Base-by-base conservation (phyloP, 2,113 vertebrate genomes). In the Ictalurus furcatus region DNA sequence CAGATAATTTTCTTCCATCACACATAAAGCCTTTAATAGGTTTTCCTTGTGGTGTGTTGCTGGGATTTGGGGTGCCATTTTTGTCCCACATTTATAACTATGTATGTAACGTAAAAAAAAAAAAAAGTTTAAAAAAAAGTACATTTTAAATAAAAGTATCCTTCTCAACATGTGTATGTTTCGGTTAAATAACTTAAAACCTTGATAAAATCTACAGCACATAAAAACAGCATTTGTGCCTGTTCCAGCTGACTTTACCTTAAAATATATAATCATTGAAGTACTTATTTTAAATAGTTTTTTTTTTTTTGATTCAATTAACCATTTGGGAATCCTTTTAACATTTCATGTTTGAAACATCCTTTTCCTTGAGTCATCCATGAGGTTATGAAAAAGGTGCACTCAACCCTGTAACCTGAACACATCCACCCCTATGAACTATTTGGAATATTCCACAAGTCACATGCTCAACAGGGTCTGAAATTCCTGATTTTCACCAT, bases 1-100 rank as follows among this genome's bases (percentile, higher is more conserved):
- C 44, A 67, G 28, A 69, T 52, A 82, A 89, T 85, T 91, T 78
- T 85, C 58, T 84, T 67, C 63, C 67, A 88, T 86, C 65, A 88
- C 79, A 59, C 73, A 83, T 86, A 85, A 89, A 89, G 48, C 63
- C 85, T 90, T 89, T 90, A 81, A 88, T 88, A 87, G 86, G 82
- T 89, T 91, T 89, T 65, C 85, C 44, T 4, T 88, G 14, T 40
- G 63, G 78, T 37, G 30, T 54, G 8, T n/a, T 83, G 34, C 11
- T 61, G 21, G 63, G 37, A 84, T 63, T 84, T 28, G 37, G 12
- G 34, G 34, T 44, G 34, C 30, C 17, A 25, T 83, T 40, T 61
- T 40, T 40, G 16, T 78, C 40, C 23, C 23, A 44, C 40, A 44
- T 78, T 23, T 40, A 13, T 40, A 73, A 37, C 34, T 71, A 4